Percentiles rank a stretch among this genome's conserved stretches.
Conservation (phyloP, 2,113 vertebrate species). For the Ahaetulla prasina region DNA sequence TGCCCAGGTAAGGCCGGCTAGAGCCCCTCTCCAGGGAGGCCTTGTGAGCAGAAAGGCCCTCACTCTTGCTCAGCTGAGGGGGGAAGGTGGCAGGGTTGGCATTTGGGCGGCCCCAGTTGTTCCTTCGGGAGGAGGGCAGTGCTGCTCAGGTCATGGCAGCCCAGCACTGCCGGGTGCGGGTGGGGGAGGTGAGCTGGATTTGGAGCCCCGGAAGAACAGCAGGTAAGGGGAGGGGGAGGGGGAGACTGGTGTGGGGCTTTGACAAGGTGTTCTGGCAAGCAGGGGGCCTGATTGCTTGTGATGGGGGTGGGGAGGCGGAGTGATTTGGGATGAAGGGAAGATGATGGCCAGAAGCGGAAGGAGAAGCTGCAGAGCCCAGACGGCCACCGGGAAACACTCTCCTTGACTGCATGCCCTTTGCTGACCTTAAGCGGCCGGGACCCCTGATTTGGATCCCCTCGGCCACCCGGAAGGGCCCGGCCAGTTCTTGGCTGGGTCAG, state of each 20-base stretch:
- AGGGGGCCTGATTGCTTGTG: neutral
- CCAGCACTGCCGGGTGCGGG: too few relatives aligned
- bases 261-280: neutral
- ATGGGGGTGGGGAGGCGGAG: neutral
- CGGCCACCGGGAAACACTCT: neutral
- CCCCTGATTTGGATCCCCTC: neutral
- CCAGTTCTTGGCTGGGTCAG: neutral
- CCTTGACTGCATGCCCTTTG: neutral
- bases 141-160: neutral
- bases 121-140: neutral
- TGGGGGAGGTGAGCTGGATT: neutral
- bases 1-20: slow-evolving; percentile 78
- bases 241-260: neutral
- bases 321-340: neutral
- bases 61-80: neutral
- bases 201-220: neutral
- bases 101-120: neutral
- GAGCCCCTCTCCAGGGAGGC: neutral
- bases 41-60: neutral
- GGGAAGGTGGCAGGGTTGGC: neutral
- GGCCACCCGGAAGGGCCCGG: too few relatives aligned
- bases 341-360: neutral
- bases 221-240: neutral
- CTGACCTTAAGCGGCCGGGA: too few relatives aligned
- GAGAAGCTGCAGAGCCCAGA: neutral